Conservation (phyloP, 2,113 vertebrate species). For the Lophotis ruficrista region DNA sequence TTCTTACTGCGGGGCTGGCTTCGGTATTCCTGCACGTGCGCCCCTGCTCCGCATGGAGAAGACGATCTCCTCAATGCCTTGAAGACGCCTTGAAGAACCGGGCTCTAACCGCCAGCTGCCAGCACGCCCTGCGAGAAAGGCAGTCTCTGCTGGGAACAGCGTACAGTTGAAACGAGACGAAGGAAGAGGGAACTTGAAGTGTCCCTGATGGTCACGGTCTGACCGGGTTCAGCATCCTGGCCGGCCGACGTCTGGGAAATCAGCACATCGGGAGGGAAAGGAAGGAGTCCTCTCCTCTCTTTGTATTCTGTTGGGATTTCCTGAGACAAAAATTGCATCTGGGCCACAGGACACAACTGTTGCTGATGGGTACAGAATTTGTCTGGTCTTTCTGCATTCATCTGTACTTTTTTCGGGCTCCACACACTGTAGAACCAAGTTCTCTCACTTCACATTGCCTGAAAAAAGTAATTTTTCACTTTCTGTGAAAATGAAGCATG, state of each 20-base stretch:
- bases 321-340: not conserved
- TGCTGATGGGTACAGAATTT: not conserved
- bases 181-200: fast-evolving
- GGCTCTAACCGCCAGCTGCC: not conserved
- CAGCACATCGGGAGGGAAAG: not conserved
- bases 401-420: not conserved
- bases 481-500: not conserved
- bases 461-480: not conserved
- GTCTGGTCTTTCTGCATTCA: not conserved
- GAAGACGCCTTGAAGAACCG: not conserved
- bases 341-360: fast-evolving
- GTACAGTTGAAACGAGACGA: not conserved
- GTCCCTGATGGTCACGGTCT: not conserved
- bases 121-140: not conserved
- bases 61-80: not conserved
- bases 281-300: not conserved
- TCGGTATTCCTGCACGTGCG: not conserved
- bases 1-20: not conserved
- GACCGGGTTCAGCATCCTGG: not conserved
- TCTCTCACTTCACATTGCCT: not conserved
- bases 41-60: not conserved
- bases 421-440: not conserved
- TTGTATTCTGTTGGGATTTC: not conserved
- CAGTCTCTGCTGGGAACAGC: not conserved
- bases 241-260: not conserved